Conservation (phyloP, 1,140 invertebrate species). For the Theocolax elegans region DNA sequence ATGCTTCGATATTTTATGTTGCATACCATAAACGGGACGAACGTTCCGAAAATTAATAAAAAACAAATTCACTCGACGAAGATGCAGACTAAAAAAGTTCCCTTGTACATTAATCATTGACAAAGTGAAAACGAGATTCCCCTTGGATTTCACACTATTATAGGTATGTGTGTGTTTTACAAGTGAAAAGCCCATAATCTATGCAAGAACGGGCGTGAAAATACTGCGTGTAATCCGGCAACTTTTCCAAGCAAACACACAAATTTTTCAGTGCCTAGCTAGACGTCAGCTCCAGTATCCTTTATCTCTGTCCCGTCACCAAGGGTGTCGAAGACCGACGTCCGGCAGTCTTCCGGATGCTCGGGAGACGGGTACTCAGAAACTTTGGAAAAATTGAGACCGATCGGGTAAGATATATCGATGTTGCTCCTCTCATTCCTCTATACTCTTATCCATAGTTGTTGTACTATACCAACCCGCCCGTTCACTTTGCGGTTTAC, state of each 20-base stretch:
- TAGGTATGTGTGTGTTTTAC: background rate
- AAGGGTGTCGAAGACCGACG: background rate
- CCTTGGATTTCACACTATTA: background rate
- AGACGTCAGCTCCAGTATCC: background rate
- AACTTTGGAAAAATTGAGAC: conserved; percentile 52
- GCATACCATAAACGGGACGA: too few relatives aligned
- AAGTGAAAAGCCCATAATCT: too few relatives aligned
- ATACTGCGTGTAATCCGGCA: too few relatives aligned
- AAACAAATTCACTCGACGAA: too few relatives aligned
- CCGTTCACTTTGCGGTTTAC: background rate
- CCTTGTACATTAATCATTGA: too few relatives aligned
- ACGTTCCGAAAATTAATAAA: too few relatives aligned
- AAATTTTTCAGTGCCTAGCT: conserved; percentile 7
- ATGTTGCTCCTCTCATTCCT: background rate
- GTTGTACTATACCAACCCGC: too few relatives aligned
- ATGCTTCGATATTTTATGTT: too few relatives aligned
- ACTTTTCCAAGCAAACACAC: too few relatives aligned
- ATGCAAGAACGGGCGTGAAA: background rate
- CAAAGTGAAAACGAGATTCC: too few relatives aligned
- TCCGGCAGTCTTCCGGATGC: conserved; percentile 29
- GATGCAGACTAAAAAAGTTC: too few relatives aligned
- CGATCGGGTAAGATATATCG: conserved; percentile 35
- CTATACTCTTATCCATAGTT: background rate
- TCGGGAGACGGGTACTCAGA: conserved; percentile 42
- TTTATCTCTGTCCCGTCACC: conserved; percentile 22